A percentile compares a stretch with the other conserved stretches of the same genome.
Conservation (phyloP, 2,888 invertebrate genomes). For the Tiliacea aurago region DNA sequence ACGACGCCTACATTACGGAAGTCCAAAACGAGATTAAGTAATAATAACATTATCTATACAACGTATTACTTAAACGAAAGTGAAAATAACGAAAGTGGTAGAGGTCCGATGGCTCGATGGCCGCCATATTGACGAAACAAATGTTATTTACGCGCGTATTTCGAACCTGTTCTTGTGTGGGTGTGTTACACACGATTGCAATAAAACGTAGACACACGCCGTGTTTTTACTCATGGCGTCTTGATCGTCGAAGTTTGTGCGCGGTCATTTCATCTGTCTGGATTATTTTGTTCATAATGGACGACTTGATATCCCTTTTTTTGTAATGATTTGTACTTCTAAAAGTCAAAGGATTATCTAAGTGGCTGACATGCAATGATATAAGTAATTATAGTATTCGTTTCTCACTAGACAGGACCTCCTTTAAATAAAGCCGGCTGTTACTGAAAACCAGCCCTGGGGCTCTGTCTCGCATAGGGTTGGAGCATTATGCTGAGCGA, state of each 20-base stretch:
- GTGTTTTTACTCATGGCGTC: conserved; percentile 51
- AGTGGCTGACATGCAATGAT: conserved; percentile 12
- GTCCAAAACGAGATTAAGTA: conserved; percentile 77
- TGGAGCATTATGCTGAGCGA: too few species aligned
- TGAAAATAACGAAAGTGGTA: conserved; percentile 86
- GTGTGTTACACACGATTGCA: conserved; percentile 63
- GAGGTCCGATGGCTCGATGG: conserved; percentile 76
- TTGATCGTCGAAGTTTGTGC: conserved; percentile 50
- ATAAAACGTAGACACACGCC: conserved; percentile 45
- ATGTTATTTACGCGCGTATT: conserved; percentile 73
- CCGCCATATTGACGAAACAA: conserved; percentile 78
- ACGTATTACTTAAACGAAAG: conserved; percentile 84
- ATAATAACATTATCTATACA: conserved; percentile 74
- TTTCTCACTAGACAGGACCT: conserved; percentile 4
- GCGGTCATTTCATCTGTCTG: conserved; percentile 41
- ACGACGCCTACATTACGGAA: conserved; percentile 72
- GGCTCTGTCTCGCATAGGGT: too few species aligned
- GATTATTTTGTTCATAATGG: conserved; percentile 43
- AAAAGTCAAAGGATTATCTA: conserved; percentile 26
- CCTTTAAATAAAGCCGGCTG: neutral
- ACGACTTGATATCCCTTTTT: conserved; percentile 37
- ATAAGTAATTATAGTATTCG: conserved; percentile 21
- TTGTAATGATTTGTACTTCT: conserved; percentile 4
- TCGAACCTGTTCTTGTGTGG: conserved; percentile 72
- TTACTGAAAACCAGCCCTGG: too few species aligned